Percentiles rank a stretch among this genome's conserved stretches.
phyloP scores from a whole-genome alignment of 2,113 vertebrate genomes.

The Seriola rivoliana region DNA sequence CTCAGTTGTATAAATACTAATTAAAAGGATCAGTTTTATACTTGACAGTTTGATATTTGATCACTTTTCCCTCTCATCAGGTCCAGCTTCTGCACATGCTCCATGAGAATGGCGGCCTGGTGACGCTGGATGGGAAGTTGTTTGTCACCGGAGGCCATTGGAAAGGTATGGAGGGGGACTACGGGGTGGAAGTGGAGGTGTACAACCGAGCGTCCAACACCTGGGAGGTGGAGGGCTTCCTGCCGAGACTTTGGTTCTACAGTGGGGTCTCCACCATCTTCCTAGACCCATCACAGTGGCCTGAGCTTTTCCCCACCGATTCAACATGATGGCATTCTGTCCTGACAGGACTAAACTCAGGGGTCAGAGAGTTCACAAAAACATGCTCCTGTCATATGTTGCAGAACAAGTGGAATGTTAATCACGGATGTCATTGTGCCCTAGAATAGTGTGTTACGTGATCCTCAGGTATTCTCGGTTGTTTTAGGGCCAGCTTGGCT shows the following conservation, averaged over 20 bases:
- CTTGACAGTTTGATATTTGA: not conserved
- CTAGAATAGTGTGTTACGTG: constrained; percentile 63
- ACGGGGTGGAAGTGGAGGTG: constrained; percentile 94
- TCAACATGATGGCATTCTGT: constrained; percentile 24
- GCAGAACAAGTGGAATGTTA: constrained; percentile 26
- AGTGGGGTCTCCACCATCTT: constrained; percentile 91
- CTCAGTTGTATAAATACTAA: not conserved
- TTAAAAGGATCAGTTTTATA: not conserved
- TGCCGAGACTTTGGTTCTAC: constrained; percentile 96
- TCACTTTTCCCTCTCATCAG: constrained; percentile 71
- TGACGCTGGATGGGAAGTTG: constrained; percentile 86
- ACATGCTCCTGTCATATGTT: constrained; percentile 8
- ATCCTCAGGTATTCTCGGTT: constrained; percentile 51
- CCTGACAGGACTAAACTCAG: not conserved
- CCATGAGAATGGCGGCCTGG: constrained; percentile 94
- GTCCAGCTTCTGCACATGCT: constrained; percentile 94
- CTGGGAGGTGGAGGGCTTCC: constrained; percentile 88
- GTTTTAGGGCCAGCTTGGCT: constrained; percentile 15
- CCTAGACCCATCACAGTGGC: constrained; percentile 91
- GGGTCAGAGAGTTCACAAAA: constrained; percentile 16
- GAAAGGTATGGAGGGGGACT: constrained; percentile 96
- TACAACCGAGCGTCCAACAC: constrained; percentile 87
- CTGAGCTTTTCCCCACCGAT: constrained; percentile 82
- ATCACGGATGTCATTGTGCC: constrained; percentile 43
- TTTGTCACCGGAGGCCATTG: constrained; percentile 94